Evolutionary conservation across 2,113 vertebrate species (phyloP).

Genomic region (Neoarius graeffei): DNA sequence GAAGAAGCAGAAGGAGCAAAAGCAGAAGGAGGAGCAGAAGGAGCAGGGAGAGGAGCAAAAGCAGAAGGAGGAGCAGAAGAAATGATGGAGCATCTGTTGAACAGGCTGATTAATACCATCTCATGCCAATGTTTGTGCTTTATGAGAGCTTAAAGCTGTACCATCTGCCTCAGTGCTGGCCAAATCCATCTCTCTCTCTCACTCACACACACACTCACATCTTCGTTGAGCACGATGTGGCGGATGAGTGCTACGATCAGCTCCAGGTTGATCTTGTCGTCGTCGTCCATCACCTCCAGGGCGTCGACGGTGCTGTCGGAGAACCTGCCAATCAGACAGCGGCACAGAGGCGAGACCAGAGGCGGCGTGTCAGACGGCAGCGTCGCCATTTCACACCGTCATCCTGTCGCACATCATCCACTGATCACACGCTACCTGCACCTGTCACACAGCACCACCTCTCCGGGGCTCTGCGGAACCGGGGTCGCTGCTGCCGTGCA

Average conservation of each 20-base stretch:
- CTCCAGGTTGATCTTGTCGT: conserved; percentile 93
- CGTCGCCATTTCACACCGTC: neutral
- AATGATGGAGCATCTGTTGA: conserved; percentile 19
- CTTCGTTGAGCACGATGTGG: conserved; percentile 87
- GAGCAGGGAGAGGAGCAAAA: too few relatives aligned
- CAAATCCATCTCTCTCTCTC: neutral
- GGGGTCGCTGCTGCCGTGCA: neutral
- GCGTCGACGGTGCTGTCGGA: conserved; percentile 82
- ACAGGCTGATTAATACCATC: conserved; percentile 35
- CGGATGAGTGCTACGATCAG: conserved; percentile 88
- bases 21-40: too few relatives aligned
- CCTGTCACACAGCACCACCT: neutral
- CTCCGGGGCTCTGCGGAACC: neutral
- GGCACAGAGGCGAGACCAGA: neutral
- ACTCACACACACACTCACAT: conserved; percentile 71
- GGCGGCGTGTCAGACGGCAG: neutral
- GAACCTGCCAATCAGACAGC: conserved; percentile 74
- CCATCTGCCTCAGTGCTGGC: conserved; percentile 25
- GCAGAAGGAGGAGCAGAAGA: neutral
- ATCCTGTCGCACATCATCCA: neutral
- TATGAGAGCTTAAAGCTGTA: conserved; percentile 16
- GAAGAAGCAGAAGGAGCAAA: too few relatives aligned
- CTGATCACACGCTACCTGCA: neutral
- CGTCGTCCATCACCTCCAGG: conserved; percentile 82
- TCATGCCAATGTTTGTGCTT: conserved; percentile 37